Evolutionary conservation across 2,888 invertebrate genomes (phyloP).

Genomic region (Microctonus aethiopoides): DNA sequence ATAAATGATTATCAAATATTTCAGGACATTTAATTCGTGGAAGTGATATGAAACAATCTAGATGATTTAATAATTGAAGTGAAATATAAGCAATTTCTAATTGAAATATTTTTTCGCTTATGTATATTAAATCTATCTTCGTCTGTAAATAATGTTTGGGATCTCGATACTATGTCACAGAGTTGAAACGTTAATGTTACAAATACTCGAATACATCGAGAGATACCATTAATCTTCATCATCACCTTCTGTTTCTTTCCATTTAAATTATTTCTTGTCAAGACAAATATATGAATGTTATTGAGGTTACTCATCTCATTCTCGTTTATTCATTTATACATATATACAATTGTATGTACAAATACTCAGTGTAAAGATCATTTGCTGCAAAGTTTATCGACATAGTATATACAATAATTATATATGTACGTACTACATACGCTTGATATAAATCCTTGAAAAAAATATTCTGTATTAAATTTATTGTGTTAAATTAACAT

Average conservation of each 20-base stretch:
- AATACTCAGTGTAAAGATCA: neutral
- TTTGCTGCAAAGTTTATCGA: slow-evolving; percentile 3
- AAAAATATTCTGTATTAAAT: neutral
- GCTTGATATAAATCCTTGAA: neutral
- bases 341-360: slow-evolving; percentile 1
- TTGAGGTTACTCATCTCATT: slow-evolving; percentile 28
- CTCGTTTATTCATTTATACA: slow-evolving; percentile 1
- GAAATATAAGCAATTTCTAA: slow-evolving; percentile 3
- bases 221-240: slow-evolving; percentile 57
- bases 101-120: slow-evolving; percentile 2
- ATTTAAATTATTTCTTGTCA: slow-evolving; percentile 34
- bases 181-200: slow-evolving; percentile 7
- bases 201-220: neutral
- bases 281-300: slow-evolving; percentile 24
- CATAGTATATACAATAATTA: neutral
- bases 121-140: neutral
- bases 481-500: neutral
- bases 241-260: slow-evolving; percentile 51
- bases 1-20: slow-evolving; percentile 22
- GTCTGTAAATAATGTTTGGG: neutral
- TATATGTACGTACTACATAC: neutral
- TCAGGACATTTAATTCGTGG: neutral
- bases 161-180: neutral
- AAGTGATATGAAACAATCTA: neutral
- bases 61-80: neutral